A percentile compares a stretch with the other conserved stretches of the same genome.
phyloP scores from a whole-genome alignment of 2,888 invertebrate species.

The Drosophila picticornis region DNA sequence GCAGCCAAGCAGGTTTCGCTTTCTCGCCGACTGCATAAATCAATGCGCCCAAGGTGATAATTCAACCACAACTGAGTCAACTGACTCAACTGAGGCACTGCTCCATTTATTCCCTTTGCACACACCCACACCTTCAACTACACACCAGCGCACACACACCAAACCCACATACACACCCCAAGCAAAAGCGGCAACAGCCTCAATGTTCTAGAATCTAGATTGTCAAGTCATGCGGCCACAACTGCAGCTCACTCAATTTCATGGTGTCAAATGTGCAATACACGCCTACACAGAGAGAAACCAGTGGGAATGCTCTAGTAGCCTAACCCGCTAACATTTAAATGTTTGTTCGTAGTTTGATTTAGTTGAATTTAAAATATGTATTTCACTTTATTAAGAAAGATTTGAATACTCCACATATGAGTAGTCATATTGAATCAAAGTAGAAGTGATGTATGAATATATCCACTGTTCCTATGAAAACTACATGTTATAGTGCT shows the following conservation, averaged over 20 bases:
- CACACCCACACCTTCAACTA: conserved; percentile 15
- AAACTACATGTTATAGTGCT: too few species aligned
- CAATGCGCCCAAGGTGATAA: conserved; percentile 74
- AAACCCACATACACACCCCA: conserved; percentile 26
- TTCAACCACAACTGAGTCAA: conserved; percentile 57
- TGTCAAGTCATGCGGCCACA: conserved; percentile 41
- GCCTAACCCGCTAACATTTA: too few species aligned
- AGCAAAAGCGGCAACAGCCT: conserved; percentile 1
- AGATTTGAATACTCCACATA: too few species aligned
- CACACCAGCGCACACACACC: conserved; percentile 24
- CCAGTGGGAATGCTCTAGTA: not conserved
- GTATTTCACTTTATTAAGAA: too few species aligned
- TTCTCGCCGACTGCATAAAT: conserved; percentile 74
- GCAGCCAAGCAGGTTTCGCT: conserved; percentile 69
- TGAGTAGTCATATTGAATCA: too few species aligned
- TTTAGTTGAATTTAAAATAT: too few species aligned
- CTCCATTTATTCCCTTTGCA: conserved; percentile 41
- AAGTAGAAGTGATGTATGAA: too few species aligned
- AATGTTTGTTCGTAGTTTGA: too few species aligned
- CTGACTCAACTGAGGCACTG: conserved; percentile 16
- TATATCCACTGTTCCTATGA: too few species aligned
- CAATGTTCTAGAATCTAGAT: not conserved
- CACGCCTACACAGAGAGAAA: conserved; percentile 11
- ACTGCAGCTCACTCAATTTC: conserved; percentile 75
- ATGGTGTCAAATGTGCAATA: conserved; percentile 65